Conservation (phyloP, 2,797 vertebrate genomes). For the Synanceia verrucosa region DNA sequence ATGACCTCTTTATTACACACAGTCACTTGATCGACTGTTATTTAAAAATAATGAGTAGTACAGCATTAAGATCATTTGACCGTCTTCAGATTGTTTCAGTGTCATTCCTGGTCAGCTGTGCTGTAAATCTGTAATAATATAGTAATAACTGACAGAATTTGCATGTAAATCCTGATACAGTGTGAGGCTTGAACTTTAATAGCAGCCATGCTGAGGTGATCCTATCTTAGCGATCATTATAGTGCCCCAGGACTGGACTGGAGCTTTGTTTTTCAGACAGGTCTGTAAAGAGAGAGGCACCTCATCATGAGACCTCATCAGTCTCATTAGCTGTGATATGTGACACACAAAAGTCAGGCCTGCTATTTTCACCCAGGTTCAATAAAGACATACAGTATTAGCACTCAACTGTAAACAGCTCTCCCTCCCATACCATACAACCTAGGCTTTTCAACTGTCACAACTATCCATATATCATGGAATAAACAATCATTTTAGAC, state of each 20-base stretch:
- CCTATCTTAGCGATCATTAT: not conserved
- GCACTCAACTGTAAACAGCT: not conserved
- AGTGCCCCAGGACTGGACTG: no score
- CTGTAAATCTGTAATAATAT: no score
- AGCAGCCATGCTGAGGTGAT: not conserved
- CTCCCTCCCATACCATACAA: not conserved
- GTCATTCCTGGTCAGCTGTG: no score
- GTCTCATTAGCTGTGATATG: not conserved
- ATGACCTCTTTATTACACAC: not conserved
- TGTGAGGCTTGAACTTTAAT: not conserved
- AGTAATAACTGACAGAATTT: no score
- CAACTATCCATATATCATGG: no score
- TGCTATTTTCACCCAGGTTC: not conserved
- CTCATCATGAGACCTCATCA: not conserved
- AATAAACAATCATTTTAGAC: no score
- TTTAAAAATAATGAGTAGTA: not conserved
- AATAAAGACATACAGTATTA: no score
- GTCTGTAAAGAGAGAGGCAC: not conserved
- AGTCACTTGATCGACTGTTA: not conserved
- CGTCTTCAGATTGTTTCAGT: not conserved
- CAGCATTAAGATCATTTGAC: not conserved
- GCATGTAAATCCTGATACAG: no score
- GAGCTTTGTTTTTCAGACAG: no score
- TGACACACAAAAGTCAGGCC: not conserved
- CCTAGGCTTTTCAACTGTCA: not conserved